Percentiles rank a stretch among this genome's conserved stretches.
These are phyloP conservation scores for Eurystomus gularis DNA, from an alignment of 2,113 vertebrate genomes.

Conservation along the genomic window DNA sequence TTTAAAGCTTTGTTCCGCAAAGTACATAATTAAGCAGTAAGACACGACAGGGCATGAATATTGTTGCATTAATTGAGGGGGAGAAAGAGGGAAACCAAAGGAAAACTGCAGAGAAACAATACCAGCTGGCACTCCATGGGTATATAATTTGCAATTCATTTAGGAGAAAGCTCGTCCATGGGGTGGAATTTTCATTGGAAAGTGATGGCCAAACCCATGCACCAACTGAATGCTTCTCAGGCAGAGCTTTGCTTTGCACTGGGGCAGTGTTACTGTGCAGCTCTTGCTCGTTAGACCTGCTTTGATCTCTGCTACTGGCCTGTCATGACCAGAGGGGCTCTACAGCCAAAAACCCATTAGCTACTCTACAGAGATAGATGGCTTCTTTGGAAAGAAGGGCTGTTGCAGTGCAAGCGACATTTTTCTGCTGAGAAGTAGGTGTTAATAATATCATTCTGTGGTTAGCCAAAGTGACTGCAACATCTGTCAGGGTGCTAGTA, in stretches of 20 bases:
- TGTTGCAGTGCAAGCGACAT: background rate
- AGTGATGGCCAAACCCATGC: background rate
- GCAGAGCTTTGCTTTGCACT: background rate
- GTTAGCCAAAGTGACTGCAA: background rate
- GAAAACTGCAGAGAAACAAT: conserved; percentile 19
- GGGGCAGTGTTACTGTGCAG: accelerated
- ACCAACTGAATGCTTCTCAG: background rate
- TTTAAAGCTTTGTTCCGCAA: conserved; percentile 50
- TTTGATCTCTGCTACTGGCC: background rate
- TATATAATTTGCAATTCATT: conserved; percentile 47
- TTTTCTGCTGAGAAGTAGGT: background rate
- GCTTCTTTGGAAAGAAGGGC: background rate
- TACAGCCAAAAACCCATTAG: background rate
- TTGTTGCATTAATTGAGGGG: conserved; percentile 31
- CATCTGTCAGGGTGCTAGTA: background rate
- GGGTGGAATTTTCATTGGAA: conserved; percentile 17
- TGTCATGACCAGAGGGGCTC: accelerated
- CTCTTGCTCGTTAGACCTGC: background rate
- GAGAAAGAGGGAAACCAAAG: background rate
- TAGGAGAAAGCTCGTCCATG: background rate
- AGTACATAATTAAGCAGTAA: conserved; percentile 58
- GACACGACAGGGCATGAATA: conserved; percentile 56
- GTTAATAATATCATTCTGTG: background rate
- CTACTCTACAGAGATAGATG: background rate
- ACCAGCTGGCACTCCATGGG: conserved; percentile 41